Conservation (phyloP, 92 coral and sea anemone species). For the Meandrina meandrites region DNA sequence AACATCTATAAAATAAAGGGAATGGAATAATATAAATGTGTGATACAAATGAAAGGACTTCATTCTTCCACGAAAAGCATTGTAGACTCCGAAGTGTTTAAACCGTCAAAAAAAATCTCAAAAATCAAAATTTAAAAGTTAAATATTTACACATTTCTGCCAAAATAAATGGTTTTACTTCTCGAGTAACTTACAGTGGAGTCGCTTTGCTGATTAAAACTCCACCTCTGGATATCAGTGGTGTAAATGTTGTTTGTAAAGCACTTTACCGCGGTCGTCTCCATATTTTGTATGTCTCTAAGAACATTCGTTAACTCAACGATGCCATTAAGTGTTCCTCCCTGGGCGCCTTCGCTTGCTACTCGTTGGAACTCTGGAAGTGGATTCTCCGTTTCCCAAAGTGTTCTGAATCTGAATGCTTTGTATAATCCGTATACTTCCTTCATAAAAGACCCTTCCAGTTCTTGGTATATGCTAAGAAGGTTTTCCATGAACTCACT, state of each 20-base stretch:
- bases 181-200: neutral
- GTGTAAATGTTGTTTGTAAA: slow-evolving; percentile 6
- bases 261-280: neutral
- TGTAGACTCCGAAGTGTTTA: too few relatives aligned
- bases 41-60: too few relatives aligned
- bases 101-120: too few relatives aligned
- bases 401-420: neutral
- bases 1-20: neutral
- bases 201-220: neutral
- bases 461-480: neutral
- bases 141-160: too few relatives aligned
- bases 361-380: neutral
- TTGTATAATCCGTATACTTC: neutral
- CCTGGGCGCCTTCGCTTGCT: neutral
- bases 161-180: too few relatives aligned
- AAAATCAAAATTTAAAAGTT: too few relatives aligned
- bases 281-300: neutral
- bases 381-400: neutral
- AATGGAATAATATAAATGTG: neutral
- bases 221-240: neutral
- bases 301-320: neutral
- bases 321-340: neutral
- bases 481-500: neutral
- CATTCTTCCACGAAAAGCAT: too few relatives aligned
- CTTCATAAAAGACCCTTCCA: neutral